Evolutionary conservation across 1,140 invertebrate genomes (phyloP).

Genomic region (Listronotus oregonensis): DNA sequence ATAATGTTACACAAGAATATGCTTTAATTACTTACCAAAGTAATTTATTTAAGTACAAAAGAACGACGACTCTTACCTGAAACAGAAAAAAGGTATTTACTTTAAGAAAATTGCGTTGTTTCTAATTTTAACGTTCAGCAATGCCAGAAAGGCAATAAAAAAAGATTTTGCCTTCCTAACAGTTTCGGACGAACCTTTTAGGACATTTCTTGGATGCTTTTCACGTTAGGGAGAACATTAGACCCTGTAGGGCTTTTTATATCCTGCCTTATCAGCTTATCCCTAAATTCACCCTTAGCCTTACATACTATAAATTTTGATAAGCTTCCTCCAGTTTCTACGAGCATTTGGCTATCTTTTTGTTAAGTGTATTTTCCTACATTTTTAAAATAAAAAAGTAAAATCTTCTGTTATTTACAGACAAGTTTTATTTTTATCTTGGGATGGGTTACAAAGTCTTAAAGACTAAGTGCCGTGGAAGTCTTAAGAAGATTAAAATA

Average conservation of each 20-base stretch:
- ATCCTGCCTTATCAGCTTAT: conserved; percentile 25
- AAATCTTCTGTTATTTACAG: no score
- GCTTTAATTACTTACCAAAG: background rate
- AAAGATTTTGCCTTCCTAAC: conserved; percentile 14
- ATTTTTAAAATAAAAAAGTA: background rate
- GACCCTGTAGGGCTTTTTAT: conserved; percentile 15
- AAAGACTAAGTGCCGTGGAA: no score
- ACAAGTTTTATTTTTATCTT: no score
- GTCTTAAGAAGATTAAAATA: no score
- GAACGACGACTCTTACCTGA: conserved; percentile 8
- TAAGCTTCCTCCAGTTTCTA: conserved; percentile 5
- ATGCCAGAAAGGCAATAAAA: conserved; percentile 12
- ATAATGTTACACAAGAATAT: no score
- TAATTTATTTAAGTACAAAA: no score
- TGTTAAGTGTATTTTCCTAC: conserved; percentile 16
- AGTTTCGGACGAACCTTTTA: conserved; percentile 10
- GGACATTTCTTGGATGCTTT: conserved; percentile 21
- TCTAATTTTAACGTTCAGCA: conserved; percentile 7
- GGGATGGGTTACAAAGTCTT: no score
- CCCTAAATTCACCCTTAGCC: conserved; percentile 17
- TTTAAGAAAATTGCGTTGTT: background rate
- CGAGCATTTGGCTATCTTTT: conserved; percentile 13
- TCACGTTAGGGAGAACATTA: conserved; percentile 17
- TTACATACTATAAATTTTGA: conserved; percentile 26
- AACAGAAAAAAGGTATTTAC: conserved; percentile 1